Evolutionary conservation across 2,797 vertebrate species (phyloP), one percentile per base, ranked within the genome.

Genomic region (Tauraco hartlaubi): DNA sequence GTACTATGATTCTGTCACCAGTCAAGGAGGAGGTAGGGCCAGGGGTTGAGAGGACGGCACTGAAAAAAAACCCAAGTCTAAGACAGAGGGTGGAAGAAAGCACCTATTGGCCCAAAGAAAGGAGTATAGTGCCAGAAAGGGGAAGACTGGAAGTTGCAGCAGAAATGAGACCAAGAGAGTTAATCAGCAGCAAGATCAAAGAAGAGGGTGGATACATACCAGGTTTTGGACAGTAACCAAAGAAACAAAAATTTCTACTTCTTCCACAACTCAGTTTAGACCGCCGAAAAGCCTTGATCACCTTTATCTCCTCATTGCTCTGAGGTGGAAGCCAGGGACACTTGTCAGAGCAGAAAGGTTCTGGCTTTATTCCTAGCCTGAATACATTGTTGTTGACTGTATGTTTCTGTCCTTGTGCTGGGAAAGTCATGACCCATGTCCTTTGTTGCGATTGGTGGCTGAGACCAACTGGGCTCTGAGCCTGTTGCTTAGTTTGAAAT

Each of bases 61-160:
- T 31, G 20, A 58, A 72, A 37, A 64, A 91, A 76, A 48, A 20
- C n/a, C n/a, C 35, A 72, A 76, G 18, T 16, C 29, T 37, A 31
- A 62, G 0, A 62, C 4, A 28, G 35, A 49, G 17, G 5, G 7
- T 3, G 4, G 0, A 2, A 12, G 10, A 20, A 9, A 67, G 6
- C 5, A 26, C 29, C 16, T 52, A 14, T 51, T 72, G 25, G 15
- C 19, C 29, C 46, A 62, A 49, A 44, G 41, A 55, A 87, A n/a
- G 25, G 5, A 33, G 2, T 12, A 20, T 10, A 48, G 25, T 39
- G 31, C 5, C 66, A 39, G 28, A 51, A 90, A 73, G 21, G 12
- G 14, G 26, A 79, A 44, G 37, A 41, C 10, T 41, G 31, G 14
- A 71, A 71, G 18, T 6, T 71, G 35, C 12, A 61, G 20, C 21